Base-by-base conservation (phyloP, 1,140 invertebrate genomes). In the Ips nitidus region DNA sequence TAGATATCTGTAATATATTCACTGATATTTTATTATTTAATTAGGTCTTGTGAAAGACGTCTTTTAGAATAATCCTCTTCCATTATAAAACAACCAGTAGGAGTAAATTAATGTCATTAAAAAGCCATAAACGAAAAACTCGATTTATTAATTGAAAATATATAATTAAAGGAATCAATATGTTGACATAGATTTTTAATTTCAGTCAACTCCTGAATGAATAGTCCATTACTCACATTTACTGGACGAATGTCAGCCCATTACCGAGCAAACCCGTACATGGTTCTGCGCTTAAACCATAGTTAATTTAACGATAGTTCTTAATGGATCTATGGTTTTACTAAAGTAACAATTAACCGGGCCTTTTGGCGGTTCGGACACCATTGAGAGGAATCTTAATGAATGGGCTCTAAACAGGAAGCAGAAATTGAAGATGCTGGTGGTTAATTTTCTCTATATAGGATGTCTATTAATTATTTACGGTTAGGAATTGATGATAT, bases 311-410 rank as follows among this genome's bases (percentile, higher is more conserved):
- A 63, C 50, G 50, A 52, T 22, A 40, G 40, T 63, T 63, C 50
- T 63, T 63, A 63, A 63, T 63, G 61, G 61, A 63, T 63, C 50
- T 41, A 52, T 63, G 43, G 47, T 63, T 53, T 53, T 63, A 63
- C 47, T 40, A 63, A 53, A 63, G 61, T 63, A 52, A 63, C 43
- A 61, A 61, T 61, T 63, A 52, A 63, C 7, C 22, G 8, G 56
- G 59, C 8, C 59, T 62, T 62, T 62, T 52, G 50, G 45, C 61
- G 61, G 61, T 53, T 61, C 7, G 59, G 53, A 41, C n/a, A 41
- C 50, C 61, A 63, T 63, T 52, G 61, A 63, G 6, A 37, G 37
- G 40, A 59, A 52, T 63, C 41, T 63, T 63, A 63, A 63, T 63
- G 50, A 63, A 63, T 63, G 59, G 59, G 4, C 47, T 47, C 38